These are phyloP conservation scores for Zootermopsis nevadensis DNA, from an alignment of 2,888 invertebrate species.

Conservation along the genomic window DNA sequence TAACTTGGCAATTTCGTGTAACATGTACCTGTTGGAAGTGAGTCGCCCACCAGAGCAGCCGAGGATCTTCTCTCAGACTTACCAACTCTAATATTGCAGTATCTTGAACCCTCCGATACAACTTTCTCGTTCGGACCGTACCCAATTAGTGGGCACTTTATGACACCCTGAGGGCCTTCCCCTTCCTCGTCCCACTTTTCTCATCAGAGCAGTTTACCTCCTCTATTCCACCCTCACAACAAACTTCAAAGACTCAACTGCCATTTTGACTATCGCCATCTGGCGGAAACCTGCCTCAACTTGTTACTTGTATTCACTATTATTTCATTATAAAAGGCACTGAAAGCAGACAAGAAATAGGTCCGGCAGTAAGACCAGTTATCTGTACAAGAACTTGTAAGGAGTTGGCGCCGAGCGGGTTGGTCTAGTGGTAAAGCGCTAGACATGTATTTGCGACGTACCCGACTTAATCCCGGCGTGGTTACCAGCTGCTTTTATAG, in stretches of 20 bases:
- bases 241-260: slow-evolving; percentile 31
- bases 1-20: slow-evolving; percentile 36
- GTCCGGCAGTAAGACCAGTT: not conserved
- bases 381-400: no score
- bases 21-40: slow-evolving; percentile 2
- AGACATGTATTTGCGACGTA: no score
- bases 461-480: no score
- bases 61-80: no score
- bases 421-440: no score
- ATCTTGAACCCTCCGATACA: not conserved
- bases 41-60: not conserved
- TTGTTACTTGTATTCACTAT: slow-evolving; percentile 4
- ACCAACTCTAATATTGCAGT: not conserved
- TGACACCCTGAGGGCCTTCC: slow-evolving; percentile 36
- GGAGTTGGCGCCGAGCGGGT: no score
- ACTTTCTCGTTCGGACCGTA: slow-evolving; percentile 25
- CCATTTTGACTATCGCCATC: slow-evolving; percentile 30
- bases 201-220: slow-evolving; percentile 31
- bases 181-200: slow-evolving; percentile 16
- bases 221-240: slow-evolving; percentile 11
- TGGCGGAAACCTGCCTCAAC: not conserved
- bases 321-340: not conserved
- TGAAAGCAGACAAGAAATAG: not conserved
- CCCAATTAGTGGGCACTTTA: slow-evolving; percentile 44
- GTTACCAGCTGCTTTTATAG: no score